Percentiles rank a stretch among this genome's conserved stretches.
Evolutionary conservation across 1,140 invertebrate genomes (phyloP).

Genomic region (Neotoxoptera formosana): DNA sequence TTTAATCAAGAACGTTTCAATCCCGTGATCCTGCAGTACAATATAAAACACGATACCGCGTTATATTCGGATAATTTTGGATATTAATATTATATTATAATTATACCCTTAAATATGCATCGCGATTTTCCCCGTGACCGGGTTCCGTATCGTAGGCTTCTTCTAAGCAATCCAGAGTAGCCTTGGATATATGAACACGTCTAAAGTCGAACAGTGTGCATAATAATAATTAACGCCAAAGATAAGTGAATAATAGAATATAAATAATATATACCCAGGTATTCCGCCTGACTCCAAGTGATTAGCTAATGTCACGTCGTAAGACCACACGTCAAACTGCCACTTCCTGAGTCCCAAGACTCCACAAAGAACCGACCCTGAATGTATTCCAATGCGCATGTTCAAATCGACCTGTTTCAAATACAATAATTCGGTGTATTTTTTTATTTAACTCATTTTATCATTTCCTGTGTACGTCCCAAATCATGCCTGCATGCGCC

Average conservation of each 20-base stretch:
- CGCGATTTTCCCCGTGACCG: slow-evolving; percentile 83
- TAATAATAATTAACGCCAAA: not conserved
- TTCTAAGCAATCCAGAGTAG: slow-evolving; percentile 84
- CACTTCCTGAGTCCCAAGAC: slow-evolving; percentile 92
- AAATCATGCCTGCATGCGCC: not conserved
- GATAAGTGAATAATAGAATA: not conserved
- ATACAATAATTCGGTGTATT: not conserved
- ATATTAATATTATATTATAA: not conserved
- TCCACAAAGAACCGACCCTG: slow-evolving; percentile 91
- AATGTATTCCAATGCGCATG: slow-evolving; percentile 96
- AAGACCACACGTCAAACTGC: slow-evolving; percentile 99
- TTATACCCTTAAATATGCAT: slow-evolving; percentile 79
- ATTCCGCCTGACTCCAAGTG: slow-evolving; percentile 95
- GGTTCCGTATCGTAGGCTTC: slow-evolving; percentile 92
- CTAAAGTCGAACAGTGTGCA: slow-evolving; percentile 66
- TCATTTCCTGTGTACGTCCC: not conserved
- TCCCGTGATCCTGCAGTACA: slow-evolving; percentile 73
- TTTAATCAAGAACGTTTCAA: slow-evolving; percentile 94
- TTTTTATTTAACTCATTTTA: not conserved
- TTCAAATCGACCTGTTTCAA: slow-evolving; percentile 82
- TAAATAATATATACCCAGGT: slow-evolving; percentile 71
- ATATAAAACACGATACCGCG: not conserved
- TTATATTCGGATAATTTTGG: not conserved
- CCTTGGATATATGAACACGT: slow-evolving; percentile 88
- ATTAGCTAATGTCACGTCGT: slow-evolving; percentile 97